Evolutionary conservation across 1,140 invertebrate genomes (phyloP).

Genomic region (Zaprionus davidi): DNA sequence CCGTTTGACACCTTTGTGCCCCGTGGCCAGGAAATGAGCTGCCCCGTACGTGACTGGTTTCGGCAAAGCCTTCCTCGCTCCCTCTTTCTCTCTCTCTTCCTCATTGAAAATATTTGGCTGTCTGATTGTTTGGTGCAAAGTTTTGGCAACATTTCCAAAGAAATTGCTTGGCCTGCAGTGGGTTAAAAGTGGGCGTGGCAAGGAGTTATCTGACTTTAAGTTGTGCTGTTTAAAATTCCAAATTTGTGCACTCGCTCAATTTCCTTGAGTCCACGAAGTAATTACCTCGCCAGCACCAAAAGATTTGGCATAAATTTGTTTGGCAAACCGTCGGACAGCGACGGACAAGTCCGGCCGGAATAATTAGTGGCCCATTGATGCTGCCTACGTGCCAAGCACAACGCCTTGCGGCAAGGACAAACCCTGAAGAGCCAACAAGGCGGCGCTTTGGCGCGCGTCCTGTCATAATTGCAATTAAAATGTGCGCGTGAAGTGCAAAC

Average conservation of each 20-base stretch:
- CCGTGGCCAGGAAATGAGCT: slow-evolving; percentile 78
- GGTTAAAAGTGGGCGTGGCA: not conserved
- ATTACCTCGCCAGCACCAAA: slow-evolving; percentile 66
- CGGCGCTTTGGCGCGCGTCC: slow-evolving; percentile 7
- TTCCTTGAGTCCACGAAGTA: slow-evolving; percentile 80
- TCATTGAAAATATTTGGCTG: slow-evolving; percentile 34
- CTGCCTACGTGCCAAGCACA: slow-evolving; percentile 66
- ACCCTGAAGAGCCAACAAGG: slow-evolving; percentile 14
- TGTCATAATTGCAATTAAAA: slow-evolving; percentile 82
- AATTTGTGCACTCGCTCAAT: slow-evolving; percentile 83
- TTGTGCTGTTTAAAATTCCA: slow-evolving; percentile 74
- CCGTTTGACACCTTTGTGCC: slow-evolving; percentile 79
- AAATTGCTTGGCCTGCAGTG: slow-evolving; percentile 6
- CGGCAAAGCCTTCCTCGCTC: slow-evolving; percentile 15
- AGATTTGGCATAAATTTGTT: slow-evolving; percentile 72
- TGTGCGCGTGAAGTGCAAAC: slow-evolving; percentile 74
- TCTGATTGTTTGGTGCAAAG: slow-evolving; percentile 37
- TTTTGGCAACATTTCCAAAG: slow-evolving; percentile 36
- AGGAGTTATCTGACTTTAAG: slow-evolving; percentile 49
- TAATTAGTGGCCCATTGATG: slow-evolving; percentile 72
- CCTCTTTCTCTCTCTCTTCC: slow-evolving; percentile 14
- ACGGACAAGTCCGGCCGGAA: slow-evolving; percentile 55
- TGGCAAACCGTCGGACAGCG: not conserved
- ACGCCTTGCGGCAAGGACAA: slow-evolving; percentile 77
- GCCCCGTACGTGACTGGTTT: slow-evolving; percentile 77